Evolutionary conservation across 2,113 vertebrate species (phyloP).

Genomic region (Agelaius phoeniceus): DNA sequence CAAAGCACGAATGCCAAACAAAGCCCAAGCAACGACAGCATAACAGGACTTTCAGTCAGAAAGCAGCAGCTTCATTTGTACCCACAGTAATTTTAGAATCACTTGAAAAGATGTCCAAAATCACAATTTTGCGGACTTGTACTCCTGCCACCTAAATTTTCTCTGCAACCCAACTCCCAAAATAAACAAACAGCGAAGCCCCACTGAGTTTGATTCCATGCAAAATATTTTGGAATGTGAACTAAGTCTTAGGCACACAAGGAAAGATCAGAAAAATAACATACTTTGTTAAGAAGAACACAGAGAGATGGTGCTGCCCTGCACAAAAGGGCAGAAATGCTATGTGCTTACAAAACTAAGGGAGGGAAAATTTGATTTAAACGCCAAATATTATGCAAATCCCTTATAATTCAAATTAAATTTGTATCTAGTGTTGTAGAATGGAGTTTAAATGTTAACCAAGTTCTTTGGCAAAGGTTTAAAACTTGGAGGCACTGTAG

Average conservation of each 20-base stretch:
- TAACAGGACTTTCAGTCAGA: not conserved
- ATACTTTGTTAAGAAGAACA: not conserved
- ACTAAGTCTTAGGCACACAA: not conserved
- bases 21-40: not conserved
- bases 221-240: not conserved
- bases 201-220: not conserved
- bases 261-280: not conserved
- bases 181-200: not conserved
- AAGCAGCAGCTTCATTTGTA: not conserved
- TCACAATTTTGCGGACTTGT: not conserved
- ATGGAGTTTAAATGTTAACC: not conserved
- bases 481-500: not conserved
- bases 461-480: not conserved
- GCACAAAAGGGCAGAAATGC: not conserved
- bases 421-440: not conserved
- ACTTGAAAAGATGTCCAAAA: not conserved
- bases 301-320: not conserved
- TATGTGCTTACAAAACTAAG: not conserved
- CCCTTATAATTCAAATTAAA: not conserved
- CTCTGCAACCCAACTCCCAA: not conserved
- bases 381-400: not conserved
- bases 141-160: not conserved
- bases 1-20: accelerated
- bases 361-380: not conserved
- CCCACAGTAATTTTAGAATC: not conserved